Percentiles rank a stretch among this genome's conserved stretches.
phyloP scores from a whole-genome alignment of 1,140 invertebrate species.

The Procambarus clarkii region DNA sequence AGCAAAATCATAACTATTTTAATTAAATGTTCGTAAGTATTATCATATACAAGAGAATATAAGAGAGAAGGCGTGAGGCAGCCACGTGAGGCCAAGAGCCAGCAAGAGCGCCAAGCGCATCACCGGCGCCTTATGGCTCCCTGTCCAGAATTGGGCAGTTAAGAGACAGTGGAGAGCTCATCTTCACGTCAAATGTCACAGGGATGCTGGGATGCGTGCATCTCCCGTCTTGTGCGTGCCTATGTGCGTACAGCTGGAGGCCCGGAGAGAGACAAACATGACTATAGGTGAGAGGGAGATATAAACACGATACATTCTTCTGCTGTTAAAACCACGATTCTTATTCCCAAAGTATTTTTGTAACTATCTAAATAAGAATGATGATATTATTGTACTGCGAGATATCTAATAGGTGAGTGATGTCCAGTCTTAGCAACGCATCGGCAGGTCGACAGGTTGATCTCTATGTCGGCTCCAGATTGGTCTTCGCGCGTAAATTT shows the following conservation, averaged over 20 bases:
- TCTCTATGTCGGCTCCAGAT: neutral
- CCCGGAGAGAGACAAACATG: neutral
- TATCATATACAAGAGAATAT: too few relatives aligned
- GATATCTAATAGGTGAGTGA: neutral
- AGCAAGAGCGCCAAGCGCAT: neutral
- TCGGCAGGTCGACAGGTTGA: neutral
- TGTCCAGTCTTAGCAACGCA: neutral
- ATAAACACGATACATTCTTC: too few relatives aligned
- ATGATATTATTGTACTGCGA: neutral
- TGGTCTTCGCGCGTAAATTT: neutral
- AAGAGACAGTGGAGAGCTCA: slow-evolving; percentile 70
- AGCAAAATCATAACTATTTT: too few relatives aligned
- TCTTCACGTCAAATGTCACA: slow-evolving; percentile 69
- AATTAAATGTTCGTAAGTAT: too few relatives aligned
- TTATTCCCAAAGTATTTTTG: too few relatives aligned
- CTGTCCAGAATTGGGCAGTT: slow-evolving; percentile 69
- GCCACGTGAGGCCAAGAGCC: neutral
- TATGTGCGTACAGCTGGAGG: slow-evolving; percentile 17
- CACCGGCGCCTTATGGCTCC: slow-evolving; percentile 30
- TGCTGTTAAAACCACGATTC: too few relatives aligned
- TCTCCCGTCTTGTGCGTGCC: slow-evolving; percentile 40
- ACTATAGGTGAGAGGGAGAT: too few relatives aligned
- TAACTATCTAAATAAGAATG: neutral
- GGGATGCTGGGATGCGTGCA: slow-evolving; percentile 43
- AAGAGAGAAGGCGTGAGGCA: too few relatives aligned